Evolutionary conservation across 2,888 invertebrate genomes (phyloP), one percentile per base, ranked within the genome.

Genomic region (Macaria liturata): DNA sequence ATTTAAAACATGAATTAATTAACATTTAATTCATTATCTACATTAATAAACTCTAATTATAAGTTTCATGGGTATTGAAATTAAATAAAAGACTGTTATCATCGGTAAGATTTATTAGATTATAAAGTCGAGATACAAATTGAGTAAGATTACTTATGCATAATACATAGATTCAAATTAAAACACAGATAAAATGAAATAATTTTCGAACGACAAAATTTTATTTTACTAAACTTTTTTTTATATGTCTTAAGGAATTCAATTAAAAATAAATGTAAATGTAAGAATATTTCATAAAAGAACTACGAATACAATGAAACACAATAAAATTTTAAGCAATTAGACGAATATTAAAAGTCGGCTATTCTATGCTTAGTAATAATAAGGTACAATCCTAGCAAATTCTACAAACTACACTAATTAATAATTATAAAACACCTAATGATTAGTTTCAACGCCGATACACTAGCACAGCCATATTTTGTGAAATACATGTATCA

Each of bases 401-500:
- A 57, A 57, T 32, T 51, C 47, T 43, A 43, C 31, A 56, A 20
- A 54, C 54, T 52, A 62, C 50, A 53, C 50, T 48, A 57, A 53
- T 46, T 58, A 59, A 47, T 56, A 50, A 50, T 45, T 53, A 53
- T 32, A 49, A 53, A 56, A 70, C 59, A 66, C 68, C 63, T 65
- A 69, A 59, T 64, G 61, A 57, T 55, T 32, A 61, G 67, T 72
- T 53, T 45, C 9, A 52, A 54, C 48, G 59, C 49, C 52, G 55
- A 60, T 60, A 60, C 55, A 60, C 79, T 80, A 83, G 75, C 84
- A 85, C 85, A 85, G 84, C 84, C 85, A 81, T 79, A 71, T 76
- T 78, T 77, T 70, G 70, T 71, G 64, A 59, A 49, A 65, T 64
- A 59, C 45, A 59, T 59, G 55, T 55, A 59, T 9, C 55, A 51